Evolutionary conservation across 2,888 invertebrate species (phyloP), one percentile per base, ranked within the genome.

Genomic region (Homarus gammarus): DNA sequence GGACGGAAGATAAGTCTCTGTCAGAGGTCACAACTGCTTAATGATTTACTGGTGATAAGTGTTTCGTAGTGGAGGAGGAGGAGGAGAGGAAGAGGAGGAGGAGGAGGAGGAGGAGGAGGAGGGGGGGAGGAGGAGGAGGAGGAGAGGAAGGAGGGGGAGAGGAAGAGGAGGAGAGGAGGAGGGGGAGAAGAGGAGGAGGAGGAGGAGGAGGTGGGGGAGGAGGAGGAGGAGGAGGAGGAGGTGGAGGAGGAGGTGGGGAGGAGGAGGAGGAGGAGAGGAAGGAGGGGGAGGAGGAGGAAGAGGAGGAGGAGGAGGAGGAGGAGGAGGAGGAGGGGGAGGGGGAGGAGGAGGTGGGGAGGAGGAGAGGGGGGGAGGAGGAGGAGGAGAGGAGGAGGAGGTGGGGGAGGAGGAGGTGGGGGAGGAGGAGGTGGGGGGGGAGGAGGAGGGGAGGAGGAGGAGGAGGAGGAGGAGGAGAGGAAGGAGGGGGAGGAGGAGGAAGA

Each of bases 171-270:
- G 56, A 51, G n/a, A 51, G 56, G 51, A 38, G 22, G 51, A 51
- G 51, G 79, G 51, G 79, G 33, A 56, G 56, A 33, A 72, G 56
- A 56, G 51, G 56, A 79, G 56, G 56, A 36, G 33, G 18, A 33
- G 36, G 51, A 36, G 31, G 36, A 38, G n/a, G 56, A 38, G 33
- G 56, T 22, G n/a, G n/a, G n/a, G n/a, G n/a, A n/a, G n/a, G n/a
- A n/a, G n/a, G n/a, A n/a, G n/a, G n/a, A n/a, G n/a, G n/a, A 18
- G 22, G 36, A 33, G 6, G 18, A 36, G 12, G n/a, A 36, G 40
- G 6, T 56, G 51, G 61, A n/a, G n/a, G n/a, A n/a, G n/a, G n/a
- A n/a, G n/a, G n/a, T n/a, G n/a, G n/a, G n/a, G n/a, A n/a, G 44
- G 27, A 27, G 10, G 31, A 31, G 18, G 51, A 56, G 51, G 79